phyloP scores from a whole-genome alignment of 2,113 vertebrate genomes.

The Cyprinodon brontotheroides region DNA sequence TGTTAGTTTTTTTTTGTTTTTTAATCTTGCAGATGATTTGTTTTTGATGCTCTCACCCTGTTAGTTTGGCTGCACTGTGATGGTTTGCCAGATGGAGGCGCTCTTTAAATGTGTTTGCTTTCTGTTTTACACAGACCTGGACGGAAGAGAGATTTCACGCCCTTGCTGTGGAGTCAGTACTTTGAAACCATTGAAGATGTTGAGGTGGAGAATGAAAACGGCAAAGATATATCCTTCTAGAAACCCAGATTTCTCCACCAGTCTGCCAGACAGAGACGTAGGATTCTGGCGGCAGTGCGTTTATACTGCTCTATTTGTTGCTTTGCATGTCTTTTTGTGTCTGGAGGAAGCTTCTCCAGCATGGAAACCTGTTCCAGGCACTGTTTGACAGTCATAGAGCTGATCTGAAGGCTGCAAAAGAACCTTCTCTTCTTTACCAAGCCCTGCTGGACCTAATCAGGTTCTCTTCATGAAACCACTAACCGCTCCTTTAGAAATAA shows the following conservation, averaged over 20 bases:
- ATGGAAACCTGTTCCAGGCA: neutral
- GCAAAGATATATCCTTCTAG: conserved; percentile 96
- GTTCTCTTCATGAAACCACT: neutral
- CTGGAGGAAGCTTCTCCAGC: neutral
- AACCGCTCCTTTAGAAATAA: neutral
- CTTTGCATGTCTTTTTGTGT: neutral
- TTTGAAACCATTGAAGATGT: conserved; percentile 97
- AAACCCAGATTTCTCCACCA: neutral
- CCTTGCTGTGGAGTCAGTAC: conserved; percentile 94
- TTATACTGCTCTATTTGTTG: neutral
- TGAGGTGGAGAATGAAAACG: conserved; percentile 90
- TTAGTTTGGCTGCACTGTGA: neutral
- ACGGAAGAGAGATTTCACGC: conserved; percentile 91
- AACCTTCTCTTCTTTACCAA: too few species aligned
- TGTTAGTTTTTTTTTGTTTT: too few species aligned
- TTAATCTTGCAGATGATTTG: neutral
- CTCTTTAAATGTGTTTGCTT: conserved; percentile 2
- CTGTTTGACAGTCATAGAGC: neutral
- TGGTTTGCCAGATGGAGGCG: neutral
- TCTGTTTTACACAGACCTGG: conserved; percentile 84
- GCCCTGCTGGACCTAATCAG: neutral
- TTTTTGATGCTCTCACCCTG: neutral
- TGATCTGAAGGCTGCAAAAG: neutral
- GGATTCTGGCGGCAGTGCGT: neutral
- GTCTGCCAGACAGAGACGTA: neutral